These are phyloP conservation scores for Scortum barcoo DNA, from an alignment of 2,113 vertebrate species.

Conservation along the genomic window DNA sequence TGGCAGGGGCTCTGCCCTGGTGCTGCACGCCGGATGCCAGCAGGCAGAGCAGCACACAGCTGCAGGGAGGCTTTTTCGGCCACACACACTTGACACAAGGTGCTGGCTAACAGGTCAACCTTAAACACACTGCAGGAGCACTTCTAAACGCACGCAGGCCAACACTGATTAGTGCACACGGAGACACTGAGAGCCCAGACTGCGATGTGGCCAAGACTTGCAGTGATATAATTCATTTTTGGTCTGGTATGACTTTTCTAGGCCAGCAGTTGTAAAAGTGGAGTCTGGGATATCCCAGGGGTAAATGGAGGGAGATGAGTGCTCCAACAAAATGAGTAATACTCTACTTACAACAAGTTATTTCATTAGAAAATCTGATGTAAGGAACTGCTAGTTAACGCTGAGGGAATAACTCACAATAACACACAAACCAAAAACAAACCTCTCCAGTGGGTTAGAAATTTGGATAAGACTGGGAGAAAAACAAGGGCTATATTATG, in stretches of 20 bases:
- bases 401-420: too few relatives aligned
- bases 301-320: neutral
- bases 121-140: constrained; percentile 43
- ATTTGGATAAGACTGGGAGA: neutral
- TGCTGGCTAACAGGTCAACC: constrained; percentile 57
- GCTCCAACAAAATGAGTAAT: constrained; percentile 25
- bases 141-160: constrained; percentile 8
- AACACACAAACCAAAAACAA: neutral
- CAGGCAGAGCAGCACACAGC: constrained; percentile 23
- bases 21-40: constrained; percentile 41
- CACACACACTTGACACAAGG: constrained; percentile 52
- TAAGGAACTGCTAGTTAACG: neutral
- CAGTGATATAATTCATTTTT: constrained; percentile 48
- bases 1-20: constrained; percentile 41
- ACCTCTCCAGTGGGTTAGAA: neutral
- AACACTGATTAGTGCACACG: constrained; percentile 16
- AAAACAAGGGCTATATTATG: neutral
- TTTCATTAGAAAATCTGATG: constrained; percentile 18
- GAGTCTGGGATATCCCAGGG: constrained; percentile 25
- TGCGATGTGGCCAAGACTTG: constrained; percentile 19
- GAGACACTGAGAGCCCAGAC: neutral
- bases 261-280: constrained; percentile 53
- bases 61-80: constrained; percentile 44
- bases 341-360: neutral
- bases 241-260: constrained; percentile 59